Evolutionary conservation across 2,888 invertebrate species (phyloP), one percentile per base, ranked within the genome.

Genomic region (Mythimna ferrago): DNA sequence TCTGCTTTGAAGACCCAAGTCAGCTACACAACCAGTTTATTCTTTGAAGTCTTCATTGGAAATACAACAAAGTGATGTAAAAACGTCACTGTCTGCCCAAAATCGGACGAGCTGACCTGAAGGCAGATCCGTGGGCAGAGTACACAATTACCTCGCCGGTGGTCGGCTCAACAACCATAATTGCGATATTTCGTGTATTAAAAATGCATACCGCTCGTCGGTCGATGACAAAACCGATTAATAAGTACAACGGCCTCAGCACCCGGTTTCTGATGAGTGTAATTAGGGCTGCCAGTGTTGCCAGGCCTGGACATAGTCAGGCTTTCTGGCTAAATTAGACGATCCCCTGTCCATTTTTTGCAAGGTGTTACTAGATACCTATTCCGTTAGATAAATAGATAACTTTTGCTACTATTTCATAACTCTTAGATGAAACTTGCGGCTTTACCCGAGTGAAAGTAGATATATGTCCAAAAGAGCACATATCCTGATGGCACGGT

Each of bases 151-250:
- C 66, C 66, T 75, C 71, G 10, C 35, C 61, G 80, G 78, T 78
- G 80, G 79, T 74, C 80, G 62, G 65, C n/a, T 26, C n/a, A 48
- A 26, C 54, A 64, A 76, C 57, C 64, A 1, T 62, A 81, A 86
- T 82, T 81, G 81, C 78, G 66, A 78, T 80, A 82, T 85, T 84
- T 80, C 68, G 62, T 80, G 64, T 83, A 81, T 85, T 80, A 84
- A 80, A 81, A 82, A 77, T 80, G 76, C 80, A 82, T 80, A 73
- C 84, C 81, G 69, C 68, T 66, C 41, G 64, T 74, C 70, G 76
- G 57, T 67, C 78, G 83, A 81, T 79, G 85, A 83, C 83, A 82
- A 77, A 76, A 83, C 79, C 88, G 88, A 92, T 91, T 90, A 89
- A 89, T 89, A 87, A 83, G 88, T 87, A 82, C 87, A 86, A 76